Conservation (phyloP, 2,888 invertebrate genomes). For the Acheta domesticus region DNA sequence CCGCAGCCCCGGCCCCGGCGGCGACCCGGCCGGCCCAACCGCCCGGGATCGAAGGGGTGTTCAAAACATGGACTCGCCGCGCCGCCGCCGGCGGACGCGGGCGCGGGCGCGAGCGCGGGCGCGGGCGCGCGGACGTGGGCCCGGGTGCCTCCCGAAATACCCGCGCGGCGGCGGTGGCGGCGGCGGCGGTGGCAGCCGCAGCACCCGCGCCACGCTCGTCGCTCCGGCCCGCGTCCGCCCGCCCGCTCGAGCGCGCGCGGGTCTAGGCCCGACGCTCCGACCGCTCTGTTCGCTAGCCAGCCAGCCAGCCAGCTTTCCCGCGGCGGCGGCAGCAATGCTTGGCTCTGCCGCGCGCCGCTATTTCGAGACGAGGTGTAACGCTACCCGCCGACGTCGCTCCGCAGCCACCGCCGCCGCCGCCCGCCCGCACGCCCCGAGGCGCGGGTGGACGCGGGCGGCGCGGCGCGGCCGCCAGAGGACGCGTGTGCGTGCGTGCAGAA, state of each 20-base stretch:
- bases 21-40: neutral
- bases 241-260: neutral
- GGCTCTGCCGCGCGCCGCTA: constrained; percentile 42
- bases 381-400: constrained; percentile 27
- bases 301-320: neutral
- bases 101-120: neutral
- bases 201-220: neutral
- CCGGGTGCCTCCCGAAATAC: constrained; percentile 44
- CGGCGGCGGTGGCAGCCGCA: neutral
- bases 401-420: neutral
- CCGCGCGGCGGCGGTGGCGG: constrained; percentile 36
- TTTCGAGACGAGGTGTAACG: constrained; percentile 43
- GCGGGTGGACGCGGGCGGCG: neutral
- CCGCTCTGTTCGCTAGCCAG: neutral
- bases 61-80: constrained; percentile 11
- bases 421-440: neutral
- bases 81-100: neutral
- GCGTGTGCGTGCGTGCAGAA: too few relatives aligned
- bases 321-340: constrained; percentile 2
- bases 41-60: neutral
- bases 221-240: neutral
- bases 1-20: neutral
- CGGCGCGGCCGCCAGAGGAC: too few relatives aligned
- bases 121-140: neutral
- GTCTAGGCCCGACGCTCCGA: too few relatives aligned